phyloP scores from a whole-genome alignment of 2,888 invertebrate species.

The Sphaeridia pumilis region DNA sequence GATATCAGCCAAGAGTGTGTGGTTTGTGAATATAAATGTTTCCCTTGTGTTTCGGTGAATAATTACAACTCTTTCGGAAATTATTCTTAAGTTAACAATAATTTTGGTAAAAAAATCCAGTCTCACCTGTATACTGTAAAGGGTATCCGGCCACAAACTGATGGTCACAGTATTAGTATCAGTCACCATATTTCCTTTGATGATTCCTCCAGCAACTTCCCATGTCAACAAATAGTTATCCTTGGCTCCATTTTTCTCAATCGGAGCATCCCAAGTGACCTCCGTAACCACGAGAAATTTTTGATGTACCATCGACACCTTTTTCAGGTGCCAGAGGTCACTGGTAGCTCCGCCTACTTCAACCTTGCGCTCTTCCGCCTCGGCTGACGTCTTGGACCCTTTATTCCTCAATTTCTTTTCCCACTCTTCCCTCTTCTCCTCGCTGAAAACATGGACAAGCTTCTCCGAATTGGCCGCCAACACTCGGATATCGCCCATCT shows the following conservation, averaged over 20 bases:
- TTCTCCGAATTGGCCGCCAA: conserved; percentile 10
- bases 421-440: conserved; percentile 5
- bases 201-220: conserved; percentile 70
- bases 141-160: conserved; percentile 67
- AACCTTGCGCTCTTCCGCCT: background rate
- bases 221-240: conserved; percentile 64
- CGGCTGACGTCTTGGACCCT: background rate
- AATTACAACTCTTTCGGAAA: background rate
- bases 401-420: conserved; percentile 1
- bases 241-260: background rate
- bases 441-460: conserved; percentile 15
- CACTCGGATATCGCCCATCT: conserved; percentile 16
- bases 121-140: conserved; percentile 65
- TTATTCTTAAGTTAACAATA: background rate
- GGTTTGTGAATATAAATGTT: too few relatives aligned
- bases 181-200: conserved; percentile 69
- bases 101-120: background rate
- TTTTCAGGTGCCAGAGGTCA: conserved; percentile 50
- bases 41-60: too few relatives aligned
- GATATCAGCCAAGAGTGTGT: too few relatives aligned
- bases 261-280: conserved; percentile 55
- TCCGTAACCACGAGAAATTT: conserved; percentile 56
- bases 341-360: background rate
- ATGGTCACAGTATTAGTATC: conserved; percentile 66
- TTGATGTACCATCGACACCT: conserved; percentile 59